These are phyloP conservation scores for Ursus arctos DNA, from an alignment of 2,113 vertebrate genomes.

Conservation along the genomic window DNA sequence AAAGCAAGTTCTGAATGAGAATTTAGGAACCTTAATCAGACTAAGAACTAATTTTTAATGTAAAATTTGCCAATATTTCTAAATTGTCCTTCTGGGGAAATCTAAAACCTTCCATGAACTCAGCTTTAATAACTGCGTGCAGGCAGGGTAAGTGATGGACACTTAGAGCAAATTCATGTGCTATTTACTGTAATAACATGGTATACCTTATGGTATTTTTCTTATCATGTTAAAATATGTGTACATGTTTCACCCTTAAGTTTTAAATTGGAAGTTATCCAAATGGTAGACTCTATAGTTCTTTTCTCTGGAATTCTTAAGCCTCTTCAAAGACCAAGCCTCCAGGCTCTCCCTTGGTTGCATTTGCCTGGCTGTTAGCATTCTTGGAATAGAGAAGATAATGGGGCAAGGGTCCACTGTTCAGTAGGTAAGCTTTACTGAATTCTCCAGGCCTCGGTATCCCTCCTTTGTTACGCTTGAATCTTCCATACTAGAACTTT, in stretches of 20 bases:
- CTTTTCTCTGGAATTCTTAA: conserved; percentile 4
- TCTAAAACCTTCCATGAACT: conserved; percentile 25
- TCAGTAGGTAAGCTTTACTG: not conserved
- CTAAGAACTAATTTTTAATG: not conserved
- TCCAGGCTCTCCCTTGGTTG: not conserved
- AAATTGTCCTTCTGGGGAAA: not conserved
- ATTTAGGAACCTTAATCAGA: conserved; percentile 12
- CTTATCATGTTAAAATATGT: conserved; percentile 23
- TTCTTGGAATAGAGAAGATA: not conserved
- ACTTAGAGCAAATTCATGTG: not conserved
- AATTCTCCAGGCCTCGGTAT: not conserved
- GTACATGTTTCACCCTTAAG: not conserved
- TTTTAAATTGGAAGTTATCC: conserved; percentile 7
- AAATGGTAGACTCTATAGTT: not conserved
- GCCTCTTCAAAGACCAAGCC: not conserved
- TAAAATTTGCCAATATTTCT: conserved; percentile 36
- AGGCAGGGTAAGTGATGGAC: not conserved
- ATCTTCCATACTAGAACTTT: not conserved
- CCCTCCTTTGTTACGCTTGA: not conserved
- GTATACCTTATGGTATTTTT: not conserved
- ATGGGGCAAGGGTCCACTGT: not conserved
- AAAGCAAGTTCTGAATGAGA: conserved; percentile 39
- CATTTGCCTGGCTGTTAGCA: not conserved
- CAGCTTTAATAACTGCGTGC: conserved; percentile 49
- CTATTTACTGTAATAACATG: not conserved